Evolutionary conservation across 2,888 invertebrate genomes (phyloP), one percentile per base, ranked within the genome.

Genomic region (Cylloceria caligata): DNA sequence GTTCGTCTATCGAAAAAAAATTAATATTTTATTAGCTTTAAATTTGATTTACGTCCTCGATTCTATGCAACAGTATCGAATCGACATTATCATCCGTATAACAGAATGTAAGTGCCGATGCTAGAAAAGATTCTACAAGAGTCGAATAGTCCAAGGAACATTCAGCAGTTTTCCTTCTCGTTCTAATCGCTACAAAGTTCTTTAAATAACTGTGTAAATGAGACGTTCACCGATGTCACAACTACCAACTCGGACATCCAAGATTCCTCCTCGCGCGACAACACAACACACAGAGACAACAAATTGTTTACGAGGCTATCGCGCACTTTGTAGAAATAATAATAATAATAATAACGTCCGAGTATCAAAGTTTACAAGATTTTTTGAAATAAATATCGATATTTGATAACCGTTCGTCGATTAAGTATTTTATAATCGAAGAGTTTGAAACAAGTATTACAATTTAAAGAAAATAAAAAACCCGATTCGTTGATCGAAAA

Each of bases 181-280:
- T 69, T 71, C 57, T 67, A 75, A 82, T 79, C 74, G 71, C 82
- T 60, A 77, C 74, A 52, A 42, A 71, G 78, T 81, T 81, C 81
- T 81, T 82, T 82, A 82, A 82, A 82, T 82, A 71, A 71, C 57
- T 45, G 57, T 42, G 57, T 71, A 71, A 71, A 71, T 45, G 71
- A 71, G 71, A 57, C 71, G 71, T 71, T 71, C 57, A n/a, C 52
- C 39, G 21, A 55, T 24, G 39, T 6, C 57, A 45, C 57, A 7
- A 30, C 19, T 9, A 49, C 71, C 24, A 9, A 62, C 62, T 5
- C n/a, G 3, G 5, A 3, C 6, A 7, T 19, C 34, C 16, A 16
- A 3, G 9, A 4, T 21, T 13, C 0, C 34, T 45, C 47, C 27
- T 27, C 16, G 16, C 65, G 65, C 74, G 62, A 34, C 80, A 69